Conservation (phyloP, 1,140 invertebrate genomes). For the Acyrthosiphon pisum region DNA sequence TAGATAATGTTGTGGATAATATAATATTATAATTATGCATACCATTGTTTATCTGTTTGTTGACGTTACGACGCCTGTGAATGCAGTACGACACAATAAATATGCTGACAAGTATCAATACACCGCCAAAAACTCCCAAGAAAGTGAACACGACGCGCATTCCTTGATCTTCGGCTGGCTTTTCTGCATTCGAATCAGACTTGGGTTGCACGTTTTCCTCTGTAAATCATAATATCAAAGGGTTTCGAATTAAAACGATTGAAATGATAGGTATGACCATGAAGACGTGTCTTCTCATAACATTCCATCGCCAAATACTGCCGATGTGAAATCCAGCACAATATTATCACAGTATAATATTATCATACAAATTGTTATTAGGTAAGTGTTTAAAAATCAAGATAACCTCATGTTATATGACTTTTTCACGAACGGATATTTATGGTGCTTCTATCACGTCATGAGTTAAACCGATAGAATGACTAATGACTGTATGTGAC, state of each 20-base stretch:
- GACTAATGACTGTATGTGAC: no score
- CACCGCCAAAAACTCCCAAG: neutral
- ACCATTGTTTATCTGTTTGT: constrained; percentile 30
- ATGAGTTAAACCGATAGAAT: no score
- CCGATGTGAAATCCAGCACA: neutral
- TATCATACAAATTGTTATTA: neutral
- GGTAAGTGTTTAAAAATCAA: neutral
- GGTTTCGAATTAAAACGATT: neutral
- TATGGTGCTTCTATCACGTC: neutral
- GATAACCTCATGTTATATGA: no score
- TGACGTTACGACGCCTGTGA: neutral
- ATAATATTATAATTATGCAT: neutral
- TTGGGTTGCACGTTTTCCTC: neutral
- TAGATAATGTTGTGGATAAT: neutral
- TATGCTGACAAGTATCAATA: neutral
- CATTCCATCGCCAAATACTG: neutral
- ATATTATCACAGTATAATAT: neutral
- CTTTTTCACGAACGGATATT: neutral
- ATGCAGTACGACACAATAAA: constrained; percentile 7
- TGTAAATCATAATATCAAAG: neutral
- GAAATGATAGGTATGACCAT: neutral
- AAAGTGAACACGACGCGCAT: neutral
- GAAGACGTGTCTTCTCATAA: no score
- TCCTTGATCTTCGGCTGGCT: neutral
- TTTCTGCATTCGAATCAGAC: neutral